Percentiles rank a stretch among this genome's conserved stretches.
phyloP scores from a whole-genome alignment of 2,113 vertebrate species.

The Carassius gibelio region DNA sequence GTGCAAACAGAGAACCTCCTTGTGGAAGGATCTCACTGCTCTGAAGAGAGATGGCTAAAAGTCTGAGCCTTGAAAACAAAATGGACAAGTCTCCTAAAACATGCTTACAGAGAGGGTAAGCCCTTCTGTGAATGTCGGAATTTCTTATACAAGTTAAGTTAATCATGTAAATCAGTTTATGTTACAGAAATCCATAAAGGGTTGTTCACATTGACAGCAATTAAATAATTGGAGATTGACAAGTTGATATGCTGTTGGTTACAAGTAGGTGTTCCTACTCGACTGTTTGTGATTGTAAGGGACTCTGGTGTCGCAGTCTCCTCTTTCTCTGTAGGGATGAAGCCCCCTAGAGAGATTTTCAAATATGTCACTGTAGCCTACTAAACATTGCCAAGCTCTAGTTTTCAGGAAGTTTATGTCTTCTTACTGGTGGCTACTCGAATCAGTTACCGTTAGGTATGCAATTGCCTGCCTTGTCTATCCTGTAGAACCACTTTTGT shows the following conservation, averaged over 20 bases:
- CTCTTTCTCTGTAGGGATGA: neutral
- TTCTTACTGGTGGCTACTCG: neutral
- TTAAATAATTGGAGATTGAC: neutral
- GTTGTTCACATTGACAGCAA: neutral
- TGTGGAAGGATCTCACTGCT: conserved; percentile 60
- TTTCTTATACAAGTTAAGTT: conserved; percentile 63
- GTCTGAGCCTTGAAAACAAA: conserved; percentile 53
- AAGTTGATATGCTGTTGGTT: neutral
- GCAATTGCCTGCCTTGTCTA: neutral
- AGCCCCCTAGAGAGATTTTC: neutral
- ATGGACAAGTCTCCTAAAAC: conserved; percentile 72
- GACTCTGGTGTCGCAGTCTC: too few species aligned
- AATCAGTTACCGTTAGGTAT: neutral
- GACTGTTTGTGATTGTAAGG: neutral
- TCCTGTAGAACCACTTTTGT: neutral
- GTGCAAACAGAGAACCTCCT: conserved; percentile 70
- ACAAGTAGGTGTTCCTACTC: neutral
- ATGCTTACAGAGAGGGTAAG: conserved; percentile 67
- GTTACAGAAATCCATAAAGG: conserved; percentile 2
- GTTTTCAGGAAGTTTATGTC: neutral
- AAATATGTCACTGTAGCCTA: neutral
- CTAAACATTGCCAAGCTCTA: neutral
- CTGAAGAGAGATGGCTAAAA: conserved; percentile 54
- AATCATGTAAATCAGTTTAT: neutral
- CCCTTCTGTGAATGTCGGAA: conserved; percentile 53